Base-by-base conservation (phyloP, 2,113 vertebrate genomes). In the Chroicocephalus ridibundus region DNA sequence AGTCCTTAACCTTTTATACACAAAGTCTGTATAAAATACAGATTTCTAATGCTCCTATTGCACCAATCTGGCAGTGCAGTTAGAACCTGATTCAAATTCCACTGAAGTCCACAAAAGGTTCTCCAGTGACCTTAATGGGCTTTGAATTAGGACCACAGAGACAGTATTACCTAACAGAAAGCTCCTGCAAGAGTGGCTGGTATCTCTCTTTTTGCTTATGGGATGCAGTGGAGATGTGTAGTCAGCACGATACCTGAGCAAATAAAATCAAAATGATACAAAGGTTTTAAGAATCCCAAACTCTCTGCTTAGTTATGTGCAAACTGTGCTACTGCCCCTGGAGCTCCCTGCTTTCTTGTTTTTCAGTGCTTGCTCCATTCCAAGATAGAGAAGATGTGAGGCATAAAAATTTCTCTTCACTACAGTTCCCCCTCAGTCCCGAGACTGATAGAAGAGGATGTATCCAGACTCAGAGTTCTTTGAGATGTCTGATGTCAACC, bases 391-490 rank as follows among this genome's bases (percentile, higher is more conserved):
- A 95, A 95, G 97, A 97, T 66, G 86, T 6, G 96, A 98, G 94
- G 97, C 96, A 96, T 94, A 94, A 97, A 85, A 82, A 79, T 92
- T 75, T 97, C 93, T 95, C 96, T 96, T 94, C 92, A 31, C 81
- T 40, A 19, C 61, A 66, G 93, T 74, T 95, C 82, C 44, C 82
- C 54, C 81, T 98, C 98, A 99, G 93, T 99, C 98, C 64, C 98
- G 98, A 95, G 98, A 99, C 97, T 99, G 98, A 96, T 99, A 99
- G 97, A 99, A 99, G 96, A 99, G 98, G 94, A 99, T 99, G 98
- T 99, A 99, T 85, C 98, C 98, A 95, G 98, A 99, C 87, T 99
- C 98, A 47, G 98, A 99, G 98, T 98, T 99, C 97, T 99, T 99
- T 58, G 98, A 99, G 97, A 98, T 98, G 94, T 99, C 98, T 62